Evolutionary conservation across 2,113 vertebrate genomes (phyloP).

Genomic region (Puffinus mauretanicus): DNA sequence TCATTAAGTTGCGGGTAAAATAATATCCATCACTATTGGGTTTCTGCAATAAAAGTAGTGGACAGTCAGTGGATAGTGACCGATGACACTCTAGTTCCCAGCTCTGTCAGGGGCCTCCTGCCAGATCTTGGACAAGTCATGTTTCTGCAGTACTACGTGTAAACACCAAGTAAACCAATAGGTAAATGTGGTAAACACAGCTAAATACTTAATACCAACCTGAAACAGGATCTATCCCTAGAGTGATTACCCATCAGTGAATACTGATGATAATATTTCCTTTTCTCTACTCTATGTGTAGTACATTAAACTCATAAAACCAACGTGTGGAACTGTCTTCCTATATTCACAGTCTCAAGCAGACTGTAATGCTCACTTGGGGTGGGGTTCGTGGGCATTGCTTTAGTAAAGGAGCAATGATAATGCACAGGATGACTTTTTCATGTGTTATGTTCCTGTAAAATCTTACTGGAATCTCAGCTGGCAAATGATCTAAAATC

Average conservation of each 20-base stretch:
- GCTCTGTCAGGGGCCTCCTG: not conserved
- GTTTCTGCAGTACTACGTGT: not conserved
- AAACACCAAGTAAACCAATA: not conserved
- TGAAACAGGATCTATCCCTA: not conserved
- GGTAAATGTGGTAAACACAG: not conserved
- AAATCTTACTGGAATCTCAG: constrained; percentile 32
- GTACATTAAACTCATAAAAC: not conserved
- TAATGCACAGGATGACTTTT: constrained; percentile 12
- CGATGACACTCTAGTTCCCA: not conserved
- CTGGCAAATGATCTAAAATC: constrained; percentile 47
- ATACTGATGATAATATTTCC: not conserved
- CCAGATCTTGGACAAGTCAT: not conserved
- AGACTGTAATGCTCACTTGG: not conserved
- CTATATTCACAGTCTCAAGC: not conserved
- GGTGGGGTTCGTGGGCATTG: not conserved
- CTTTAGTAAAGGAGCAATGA: not conserved
- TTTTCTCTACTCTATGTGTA: not conserved
- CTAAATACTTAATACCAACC: not conserved
- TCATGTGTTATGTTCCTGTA: not conserved
- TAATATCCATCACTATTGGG: not conserved
- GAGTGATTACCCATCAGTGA: not conserved
- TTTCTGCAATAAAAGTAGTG: not conserved
- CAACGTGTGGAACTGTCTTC: not conserved
- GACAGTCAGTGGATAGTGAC: not conserved
- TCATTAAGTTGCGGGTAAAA: not conserved